Conservation (phyloP, 2,797 vertebrate genomes). For the Melanotaenia pygmaea region DNA sequence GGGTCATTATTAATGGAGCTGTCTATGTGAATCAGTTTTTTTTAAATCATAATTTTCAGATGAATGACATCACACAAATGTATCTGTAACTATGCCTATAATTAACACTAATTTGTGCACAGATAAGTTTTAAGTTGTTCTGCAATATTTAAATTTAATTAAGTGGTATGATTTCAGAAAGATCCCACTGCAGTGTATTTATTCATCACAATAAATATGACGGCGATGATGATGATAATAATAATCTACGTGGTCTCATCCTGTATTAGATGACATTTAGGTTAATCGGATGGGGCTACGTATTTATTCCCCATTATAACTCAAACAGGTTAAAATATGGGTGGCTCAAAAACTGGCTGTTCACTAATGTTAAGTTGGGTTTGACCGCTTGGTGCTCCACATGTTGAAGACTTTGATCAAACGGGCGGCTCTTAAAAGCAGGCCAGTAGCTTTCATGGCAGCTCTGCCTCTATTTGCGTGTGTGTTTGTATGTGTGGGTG, state of each 20-base stretch:
- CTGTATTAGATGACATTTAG: conserved; percentile 1
- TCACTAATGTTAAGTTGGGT: neutral
- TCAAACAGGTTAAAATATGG: neutral
- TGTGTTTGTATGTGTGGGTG: neutral
- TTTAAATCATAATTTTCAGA: neutral
- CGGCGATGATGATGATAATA: neutral
- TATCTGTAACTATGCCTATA: conserved; percentile 6
- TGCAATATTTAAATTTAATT: conserved; percentile 14
- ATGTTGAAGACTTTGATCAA: neutral
- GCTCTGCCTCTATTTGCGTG: neutral
- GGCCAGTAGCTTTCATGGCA: neutral
- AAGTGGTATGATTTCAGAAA: conserved; percentile 19
- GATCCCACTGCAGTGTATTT: conserved; percentile 9
- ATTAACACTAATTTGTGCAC: neutral
- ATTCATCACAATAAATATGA: conserved; percentile 21
- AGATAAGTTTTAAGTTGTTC: conserved; percentile 23
- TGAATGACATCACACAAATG: neutral
- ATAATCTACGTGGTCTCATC: neutral
- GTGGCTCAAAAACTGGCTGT: neutral
- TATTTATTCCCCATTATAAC: neutral
- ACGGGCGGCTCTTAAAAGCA: neutral
- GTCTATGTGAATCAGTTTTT: neutral
- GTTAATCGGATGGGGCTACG: neutral
- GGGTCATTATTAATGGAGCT: conserved; percentile 2
- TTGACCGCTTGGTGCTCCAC: neutral